Conservation (phyloP, 1,140 invertebrate genomes). For the Ladona fulva region DNA sequence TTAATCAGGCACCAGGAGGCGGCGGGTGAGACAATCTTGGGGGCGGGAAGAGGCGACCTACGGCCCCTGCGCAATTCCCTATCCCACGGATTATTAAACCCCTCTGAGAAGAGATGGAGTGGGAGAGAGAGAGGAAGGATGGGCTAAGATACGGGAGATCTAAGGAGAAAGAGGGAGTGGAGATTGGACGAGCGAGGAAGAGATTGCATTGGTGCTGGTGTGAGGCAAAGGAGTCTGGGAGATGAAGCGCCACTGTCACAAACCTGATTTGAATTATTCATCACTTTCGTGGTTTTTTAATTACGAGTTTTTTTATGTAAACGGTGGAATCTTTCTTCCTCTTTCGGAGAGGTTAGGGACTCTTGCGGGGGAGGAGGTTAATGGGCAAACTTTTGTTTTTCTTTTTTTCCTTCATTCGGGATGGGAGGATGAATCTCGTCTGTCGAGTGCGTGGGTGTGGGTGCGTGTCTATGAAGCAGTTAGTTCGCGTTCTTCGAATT, state of each 20-base stretch:
- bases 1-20: not conserved
- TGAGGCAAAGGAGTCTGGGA: not conserved
- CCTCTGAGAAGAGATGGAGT: not conserved
- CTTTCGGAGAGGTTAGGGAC: not conserved
- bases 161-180: not conserved
- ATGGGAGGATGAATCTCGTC: not conserved
- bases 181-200: not conserved
- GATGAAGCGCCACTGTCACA: not conserved
- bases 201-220: not conserved
- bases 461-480: no score
- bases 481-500: no score
- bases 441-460: no score
- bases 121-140: not conserved
- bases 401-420: not conserved
- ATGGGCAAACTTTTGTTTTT: not conserved
- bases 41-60: not conserved
- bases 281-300: not conserved
- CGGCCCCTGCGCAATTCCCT: not conserved
- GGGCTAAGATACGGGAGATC: not conserved
- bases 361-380: not conserved
- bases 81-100: slow-evolving; percentile 7
- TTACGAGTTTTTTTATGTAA: not conserved
- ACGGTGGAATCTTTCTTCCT: not conserved
- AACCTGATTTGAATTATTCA: slow-evolving; percentile 10
- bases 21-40: not conserved